phyloP scores from a whole-genome alignment of 2,797 vertebrate species.

The Luscinia megarhynchos region DNA sequence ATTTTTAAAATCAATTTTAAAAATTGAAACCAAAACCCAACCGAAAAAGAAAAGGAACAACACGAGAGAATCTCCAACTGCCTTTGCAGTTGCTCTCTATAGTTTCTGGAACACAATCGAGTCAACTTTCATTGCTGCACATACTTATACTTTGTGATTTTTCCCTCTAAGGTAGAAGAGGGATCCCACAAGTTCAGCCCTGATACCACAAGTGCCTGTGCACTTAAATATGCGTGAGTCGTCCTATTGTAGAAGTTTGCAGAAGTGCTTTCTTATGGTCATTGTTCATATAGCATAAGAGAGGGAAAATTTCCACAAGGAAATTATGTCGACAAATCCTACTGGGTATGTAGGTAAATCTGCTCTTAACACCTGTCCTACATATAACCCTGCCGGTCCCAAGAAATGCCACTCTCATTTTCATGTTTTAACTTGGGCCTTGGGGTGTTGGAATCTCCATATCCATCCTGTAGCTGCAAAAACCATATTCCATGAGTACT shows the following conservation, averaged over 20 bases:
- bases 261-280: neutral
- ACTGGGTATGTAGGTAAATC: neutral
- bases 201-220: neutral
- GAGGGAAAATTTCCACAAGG: neutral
- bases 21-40: neutral
- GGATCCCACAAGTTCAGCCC: neutral
- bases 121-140: neutral
- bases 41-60: neutral
- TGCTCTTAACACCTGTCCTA: neutral
- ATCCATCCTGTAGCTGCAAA: neutral
- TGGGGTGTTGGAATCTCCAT: neutral
- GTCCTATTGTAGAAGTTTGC: neutral
- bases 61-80: neutral
- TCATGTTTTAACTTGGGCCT: neutral
- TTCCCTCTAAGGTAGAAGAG: neutral
- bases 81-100: neutral
- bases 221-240: rapidly evolving
- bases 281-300: neutral
- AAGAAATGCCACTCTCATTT: neutral
- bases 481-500: neutral
- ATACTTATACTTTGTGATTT: neutral
- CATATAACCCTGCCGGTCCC: neutral
- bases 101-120: neutral
- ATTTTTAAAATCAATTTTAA: rapidly evolving
- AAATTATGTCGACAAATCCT: neutral